Evolutionary conservation across 1,140 invertebrate species (phyloP), one percentile per base, ranked within the genome.

Genomic region (Conus betulinus): DNA sequence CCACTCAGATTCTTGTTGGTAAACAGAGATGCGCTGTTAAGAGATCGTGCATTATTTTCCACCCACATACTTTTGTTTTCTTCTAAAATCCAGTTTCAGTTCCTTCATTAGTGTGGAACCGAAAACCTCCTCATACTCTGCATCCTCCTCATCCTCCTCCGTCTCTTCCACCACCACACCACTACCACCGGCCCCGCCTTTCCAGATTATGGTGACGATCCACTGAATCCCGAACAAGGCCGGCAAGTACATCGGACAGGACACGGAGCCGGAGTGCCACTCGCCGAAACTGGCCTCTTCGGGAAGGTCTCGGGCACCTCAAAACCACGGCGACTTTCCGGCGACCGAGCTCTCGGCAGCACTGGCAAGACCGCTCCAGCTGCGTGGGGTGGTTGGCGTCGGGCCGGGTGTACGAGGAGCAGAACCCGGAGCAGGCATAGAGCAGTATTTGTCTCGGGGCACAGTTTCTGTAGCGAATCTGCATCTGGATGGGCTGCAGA

Each of bases 401-500:
- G 13, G 81, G 81, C 17, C n/a, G 81, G 52, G 20, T 55, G 52
- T 82, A 82, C 5, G 81, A 82, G 53, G 39, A n/a, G 81, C 81
- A 82, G 81, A 8, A 7, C 23, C 81, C 81, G 51, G 51, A 20
- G 25, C 81, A 82, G 81, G 51, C 81, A 4, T 52, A 82, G 5
- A 25, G 27, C 81, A 82, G 51, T 2, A 82, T 51, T 7, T 11
- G 10, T 25, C 52, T 82, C 10, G 81, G 81, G 13, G 52, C 81
- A 57, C 81, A 82, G 81, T 55, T 57, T 11, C 81, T 8, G 17
- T 82, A 82, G 51, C 81, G 81, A 52, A 82, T 82, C 17, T 82
- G 15, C 6, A 55, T 23, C 81, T 82, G 27, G 39, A 25, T 27
- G 27, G 11, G 81, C 17, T 51, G 15, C 17, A 53, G 51, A 11